Percentiles rank a stretch among this genome's conserved stretches.
Conservation (phyloP, 1,140 invertebrate species). For the Pollicipes pollicipes region DNA sequence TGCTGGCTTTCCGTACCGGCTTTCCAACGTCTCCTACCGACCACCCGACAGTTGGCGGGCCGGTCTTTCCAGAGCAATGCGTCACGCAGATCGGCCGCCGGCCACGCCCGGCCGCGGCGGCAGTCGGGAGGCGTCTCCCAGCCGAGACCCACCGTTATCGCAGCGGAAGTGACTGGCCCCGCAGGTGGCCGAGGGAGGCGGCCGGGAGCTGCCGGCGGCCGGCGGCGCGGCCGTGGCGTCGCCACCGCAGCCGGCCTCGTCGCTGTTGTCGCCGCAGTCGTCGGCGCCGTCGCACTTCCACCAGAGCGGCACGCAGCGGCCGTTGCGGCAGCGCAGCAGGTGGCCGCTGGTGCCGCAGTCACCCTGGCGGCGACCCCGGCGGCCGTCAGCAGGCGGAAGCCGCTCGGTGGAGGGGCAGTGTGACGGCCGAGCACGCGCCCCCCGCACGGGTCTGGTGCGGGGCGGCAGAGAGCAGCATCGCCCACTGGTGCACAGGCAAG, state of each 20-base stretch:
- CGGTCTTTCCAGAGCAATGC: no score
- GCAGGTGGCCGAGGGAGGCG: slow-evolving; percentile 36
- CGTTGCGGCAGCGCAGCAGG: slow-evolving; percentile 43
- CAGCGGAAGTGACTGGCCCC: no score
- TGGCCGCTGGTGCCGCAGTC: slow-evolving; percentile 24
- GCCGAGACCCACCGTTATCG: background rate
- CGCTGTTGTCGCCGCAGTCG: slow-evolving; percentile 47
- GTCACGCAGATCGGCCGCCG: no score
- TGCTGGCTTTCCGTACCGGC: no score
- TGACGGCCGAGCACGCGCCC: slow-evolving; percentile 62
- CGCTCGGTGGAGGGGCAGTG: slow-evolving; percentile 48
- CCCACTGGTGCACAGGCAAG: slow-evolving; percentile 28
- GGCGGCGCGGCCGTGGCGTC: slow-evolving; percentile 33
- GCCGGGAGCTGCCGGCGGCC: slow-evolving; percentile 45
- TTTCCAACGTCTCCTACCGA: no score
- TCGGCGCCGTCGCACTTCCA: slow-evolving; percentile 34
- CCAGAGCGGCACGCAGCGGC: slow-evolving; percentile 40
- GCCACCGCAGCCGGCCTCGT: slow-evolving; percentile 38
- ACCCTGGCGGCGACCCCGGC: slow-evolving; percentile 24
- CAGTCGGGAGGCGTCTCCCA: no score
- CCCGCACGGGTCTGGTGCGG: no score
- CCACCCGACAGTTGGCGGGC: no score
- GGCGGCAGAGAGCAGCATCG: no score
- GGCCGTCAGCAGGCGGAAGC: slow-evolving; percentile 27
- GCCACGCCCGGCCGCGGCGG: no score